phyloP scores from a whole-genome alignment of 2,797 vertebrate species.

The Sebastes paucispinis region DNA sequence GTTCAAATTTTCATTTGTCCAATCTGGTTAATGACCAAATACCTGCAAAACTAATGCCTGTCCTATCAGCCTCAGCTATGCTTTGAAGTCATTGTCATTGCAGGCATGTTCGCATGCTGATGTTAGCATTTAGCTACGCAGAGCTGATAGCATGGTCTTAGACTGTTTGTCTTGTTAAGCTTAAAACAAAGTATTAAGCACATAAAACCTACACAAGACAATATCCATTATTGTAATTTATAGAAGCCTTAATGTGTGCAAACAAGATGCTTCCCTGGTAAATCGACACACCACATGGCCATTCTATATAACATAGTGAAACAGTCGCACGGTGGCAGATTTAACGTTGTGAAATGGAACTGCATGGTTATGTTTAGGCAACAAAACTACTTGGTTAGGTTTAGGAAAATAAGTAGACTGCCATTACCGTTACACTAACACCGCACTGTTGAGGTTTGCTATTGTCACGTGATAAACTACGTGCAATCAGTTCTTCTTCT shows the following conservation, averaged over 20 bases:
- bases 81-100: no score
- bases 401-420: not conserved
- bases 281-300: not conserved
- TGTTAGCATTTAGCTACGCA: no score
- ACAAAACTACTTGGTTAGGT: not conserved
- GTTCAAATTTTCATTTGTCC: not conserved
- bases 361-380: not conserved
- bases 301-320: not conserved
- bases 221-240: not conserved
- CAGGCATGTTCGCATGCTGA: no score
- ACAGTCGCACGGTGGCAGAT: not conserved
- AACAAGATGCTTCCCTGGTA: not conserved
- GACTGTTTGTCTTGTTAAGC: not conserved
- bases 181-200: not conserved
- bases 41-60: not conserved
- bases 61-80: not conserved
- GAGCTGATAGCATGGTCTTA: not conserved
- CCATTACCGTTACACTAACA: no score
- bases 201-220: not conserved
- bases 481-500: no score
- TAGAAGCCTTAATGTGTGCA: not conserved
- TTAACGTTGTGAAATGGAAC: not conserved
- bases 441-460: no score
- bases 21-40: not conserved
- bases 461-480: no score